Percentiles rank a stretch among this genome's conserved stretches.
These are phyloP conservation scores for Diarsia rubi DNA, from an alignment of 2,888 invertebrate genomes.

Conservation along the genomic window DNA sequence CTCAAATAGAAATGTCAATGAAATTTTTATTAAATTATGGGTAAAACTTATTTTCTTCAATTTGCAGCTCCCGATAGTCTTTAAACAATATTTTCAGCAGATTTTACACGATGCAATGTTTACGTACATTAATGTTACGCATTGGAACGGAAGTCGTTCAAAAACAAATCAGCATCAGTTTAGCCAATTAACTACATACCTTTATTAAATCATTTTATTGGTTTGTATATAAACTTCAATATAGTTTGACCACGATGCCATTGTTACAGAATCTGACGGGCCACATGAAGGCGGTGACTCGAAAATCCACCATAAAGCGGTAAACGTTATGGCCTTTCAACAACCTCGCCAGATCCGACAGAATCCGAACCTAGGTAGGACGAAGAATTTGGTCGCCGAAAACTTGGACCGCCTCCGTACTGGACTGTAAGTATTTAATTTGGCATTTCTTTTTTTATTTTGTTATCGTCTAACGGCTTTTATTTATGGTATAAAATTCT, in stretches of 20 bases:
- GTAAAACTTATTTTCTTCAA: neutral
- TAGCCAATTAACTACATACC: neutral
- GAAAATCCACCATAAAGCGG: slow-evolving; percentile 22
- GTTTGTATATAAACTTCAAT: neutral
- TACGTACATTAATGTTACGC: neutral
- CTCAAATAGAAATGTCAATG: slow-evolving; percentile 1
- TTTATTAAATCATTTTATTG: neutral
- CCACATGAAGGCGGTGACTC: slow-evolving; percentile 67
- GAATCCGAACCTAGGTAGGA: slow-evolving; percentile 83
- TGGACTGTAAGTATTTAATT: slow-evolving; percentile 79
- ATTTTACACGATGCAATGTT: neutral
- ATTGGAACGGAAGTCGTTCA: neutral
- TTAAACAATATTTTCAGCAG: neutral
- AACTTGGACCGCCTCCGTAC: slow-evolving; percentile 77
- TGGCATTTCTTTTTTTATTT: neutral
- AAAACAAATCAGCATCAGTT: neutral
- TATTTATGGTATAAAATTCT: slow-evolving; percentile 5
- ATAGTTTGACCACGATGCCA: neutral
- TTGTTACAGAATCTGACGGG: slow-evolving; percentile 50
- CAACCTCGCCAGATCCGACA: slow-evolving; percentile 82
- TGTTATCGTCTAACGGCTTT: slow-evolving; percentile 1
- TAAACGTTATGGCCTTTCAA: slow-evolving; percentile 56
- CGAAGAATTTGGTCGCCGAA: slow-evolving; percentile 80
- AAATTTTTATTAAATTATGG: neutral
- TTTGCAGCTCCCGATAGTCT: neutral